Base-by-base conservation (phyloP, 2,888 invertebrate genomes). In the Eupithecia insigniata region DNA sequence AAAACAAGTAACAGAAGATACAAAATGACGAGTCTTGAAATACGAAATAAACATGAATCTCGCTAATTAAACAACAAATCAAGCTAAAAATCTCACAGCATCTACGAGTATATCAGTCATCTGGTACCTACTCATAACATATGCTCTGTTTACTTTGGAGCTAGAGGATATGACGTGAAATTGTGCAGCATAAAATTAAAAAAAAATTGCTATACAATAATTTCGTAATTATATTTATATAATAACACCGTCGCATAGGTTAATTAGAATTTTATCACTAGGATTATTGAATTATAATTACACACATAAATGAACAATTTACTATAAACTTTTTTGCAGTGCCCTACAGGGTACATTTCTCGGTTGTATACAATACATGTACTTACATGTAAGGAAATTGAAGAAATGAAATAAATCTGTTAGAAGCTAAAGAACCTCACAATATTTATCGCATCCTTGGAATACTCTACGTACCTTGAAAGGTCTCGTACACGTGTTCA, bases 401-500 rank as follows among this genome's bases (percentile, higher is more conserved):
- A n/a, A n/a, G n/a, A n/a, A n/a, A n/a, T n/a, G n/a, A n/a, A n/a
- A n/a, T 26, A 26, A 12, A 26, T 26, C 26, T 22, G 12, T 26
- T 55, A 34, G 34, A 34, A 51, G 10, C 51, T 22, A 22, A 22
- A 46, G 46, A 8, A 51, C 51, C 51, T 22, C 12, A 22, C 22
- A 28, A n/a, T 46, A 60, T 1, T 2, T 60, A 60, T 28, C 28
- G 58, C 58, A 58, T 28, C 28, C 30, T 60, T 60, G 22, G 16
- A 60, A 60, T 30, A 30, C 28, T 30, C 18, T 7, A 16, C 8
- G 60, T 60, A 28, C 10, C 30, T 30, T 60, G 18, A 30, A 30
- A 30, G 30, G 18, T 30, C 30, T 10, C 30, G 22, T 62, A 32
- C 67, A 55, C 67, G 71, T 67, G 71, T 71, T 30, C 46, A 51